Evolutionary conservation across 2,888 invertebrate genomes (phyloP).

Genomic region (Trisateles emortualis): DNA sequence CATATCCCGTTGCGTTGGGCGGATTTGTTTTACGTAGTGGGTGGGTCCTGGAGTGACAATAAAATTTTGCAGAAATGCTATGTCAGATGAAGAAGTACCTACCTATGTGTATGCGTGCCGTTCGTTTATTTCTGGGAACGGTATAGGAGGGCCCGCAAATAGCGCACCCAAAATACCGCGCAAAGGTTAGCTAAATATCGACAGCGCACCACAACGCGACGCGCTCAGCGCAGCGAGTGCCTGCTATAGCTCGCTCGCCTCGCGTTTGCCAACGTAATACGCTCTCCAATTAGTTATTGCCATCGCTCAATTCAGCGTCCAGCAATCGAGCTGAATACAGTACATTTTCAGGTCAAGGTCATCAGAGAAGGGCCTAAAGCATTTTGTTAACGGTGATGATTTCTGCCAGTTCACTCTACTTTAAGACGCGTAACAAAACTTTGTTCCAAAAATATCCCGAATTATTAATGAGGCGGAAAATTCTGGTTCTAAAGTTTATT

Average conservation of each 20-base stretch:
- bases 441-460: too few relatives aligned
- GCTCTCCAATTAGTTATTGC: too few relatives aligned
- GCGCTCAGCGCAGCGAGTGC: neutral
- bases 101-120: constrained; percentile 38
- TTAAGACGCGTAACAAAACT: too few relatives aligned
- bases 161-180: constrained; percentile 69
- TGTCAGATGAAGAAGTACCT: neutral
- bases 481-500: too few relatives aligned
- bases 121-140: constrained; percentile 52
- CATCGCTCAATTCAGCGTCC: too few relatives aligned
- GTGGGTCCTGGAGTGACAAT: neutral
- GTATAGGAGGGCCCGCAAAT: constrained; percentile 60
- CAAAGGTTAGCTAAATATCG: constrained; percentile 70
- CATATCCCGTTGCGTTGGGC: neutral
- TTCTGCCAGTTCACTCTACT: too few relatives aligned
- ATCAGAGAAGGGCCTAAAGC: too few relatives aligned
- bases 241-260: neutral
- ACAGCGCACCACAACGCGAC: constrained; percentile 10
- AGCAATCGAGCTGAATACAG: too few relatives aligned
- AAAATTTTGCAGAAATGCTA: too few relatives aligned
- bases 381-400: too few relatives aligned
- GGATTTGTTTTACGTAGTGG: constrained; percentile 11
- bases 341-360: too few relatives aligned
- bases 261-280: neutral
- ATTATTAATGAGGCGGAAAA: too few relatives aligned